Conservation (phyloP, 2,797 vertebrate species). For the Orestias chungarensis region DNA sequence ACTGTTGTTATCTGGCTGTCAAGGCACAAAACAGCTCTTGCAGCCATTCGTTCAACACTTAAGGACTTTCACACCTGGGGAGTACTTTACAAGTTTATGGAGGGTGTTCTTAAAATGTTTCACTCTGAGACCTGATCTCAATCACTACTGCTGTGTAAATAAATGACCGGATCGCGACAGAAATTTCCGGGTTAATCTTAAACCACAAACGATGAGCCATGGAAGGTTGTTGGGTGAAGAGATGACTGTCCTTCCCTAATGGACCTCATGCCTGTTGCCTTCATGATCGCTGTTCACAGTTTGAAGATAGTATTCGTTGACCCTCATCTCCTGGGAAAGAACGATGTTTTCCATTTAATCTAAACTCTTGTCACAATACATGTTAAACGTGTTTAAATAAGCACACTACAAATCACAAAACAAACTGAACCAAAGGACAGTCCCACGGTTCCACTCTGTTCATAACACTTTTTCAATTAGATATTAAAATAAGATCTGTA, state of each 20-base stretch:
- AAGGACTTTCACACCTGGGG: too few relatives aligned
- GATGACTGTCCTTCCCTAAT: background rate
- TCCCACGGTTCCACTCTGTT: background rate
- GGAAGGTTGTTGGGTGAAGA: background rate
- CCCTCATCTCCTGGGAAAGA: background rate
- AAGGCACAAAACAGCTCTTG: too few relatives aligned
- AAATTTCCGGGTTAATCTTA: background rate
- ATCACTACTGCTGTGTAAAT: too few relatives aligned
- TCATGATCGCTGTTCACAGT: background rate
- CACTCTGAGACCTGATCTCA: too few relatives aligned
- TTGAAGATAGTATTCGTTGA: background rate
- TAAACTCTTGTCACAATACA: background rate
- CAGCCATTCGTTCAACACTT: too few relatives aligned
- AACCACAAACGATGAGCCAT: background rate
- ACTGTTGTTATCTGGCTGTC: too few relatives aligned
- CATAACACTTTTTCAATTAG: background rate
- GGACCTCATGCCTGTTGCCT: background rate
- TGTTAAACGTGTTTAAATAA: background rate
- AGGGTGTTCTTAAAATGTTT: too few relatives aligned
- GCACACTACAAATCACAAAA: background rate
- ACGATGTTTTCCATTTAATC: background rate
- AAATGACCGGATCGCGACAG: too few relatives aligned
- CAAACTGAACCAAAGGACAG: background rate
- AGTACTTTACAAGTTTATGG: too few relatives aligned
- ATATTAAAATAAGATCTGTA: background rate